Base-by-base conservation (phyloP, 2,797 vertebrate species). In the Arremon brunneinucha region DNA sequence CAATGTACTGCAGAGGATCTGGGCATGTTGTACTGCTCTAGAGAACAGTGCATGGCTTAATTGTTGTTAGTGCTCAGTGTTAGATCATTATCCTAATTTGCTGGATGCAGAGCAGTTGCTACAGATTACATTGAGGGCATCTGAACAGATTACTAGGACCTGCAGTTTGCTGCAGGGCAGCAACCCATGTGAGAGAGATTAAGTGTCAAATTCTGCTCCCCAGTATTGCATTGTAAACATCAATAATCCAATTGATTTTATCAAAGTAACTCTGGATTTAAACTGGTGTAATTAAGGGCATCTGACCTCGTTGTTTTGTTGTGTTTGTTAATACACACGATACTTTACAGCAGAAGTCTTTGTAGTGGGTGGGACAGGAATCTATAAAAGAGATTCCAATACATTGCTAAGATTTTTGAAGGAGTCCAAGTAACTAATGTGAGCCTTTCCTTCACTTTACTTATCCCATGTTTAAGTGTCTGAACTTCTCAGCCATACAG, bases 121-220 rank as follows among this genome's bases (percentile, higher is more conserved):
- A 70, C 80, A 91, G 80, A 84, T 88, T 59, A 60, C 67, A 76
- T 30, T 74, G 67, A 39, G 67, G 83, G 28, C 77, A 76, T 89
- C 37, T 70, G 76, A 93, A 81, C 67, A 91, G 80, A 91, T 82
- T 82, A 63, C 27, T 72, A 11, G 59, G 79, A 91, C 43, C 59
- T 83, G 62, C 52, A 72, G 53, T 71, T 90, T 88, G 76, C 91
- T 94, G 87, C 83, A 84, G 80, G 82, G 87, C 76, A 89, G 63
- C 44, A 94, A 56, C 12, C 35, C 77, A 84, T 68, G 67, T 82
- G 74, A 71, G 35, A 84, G 76, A 93, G 70, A 94, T 67, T 76
- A 94, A 83, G 83, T 82, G 80, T 94, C 93, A 93, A 93, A 94
- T 93, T 95, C 85, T 77, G 56, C 84, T 91, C 82, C 55, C 56